Evolutionary conservation across 2,888 invertebrate species (phyloP).

Genomic region (Exocentrus adspersus): DNA sequence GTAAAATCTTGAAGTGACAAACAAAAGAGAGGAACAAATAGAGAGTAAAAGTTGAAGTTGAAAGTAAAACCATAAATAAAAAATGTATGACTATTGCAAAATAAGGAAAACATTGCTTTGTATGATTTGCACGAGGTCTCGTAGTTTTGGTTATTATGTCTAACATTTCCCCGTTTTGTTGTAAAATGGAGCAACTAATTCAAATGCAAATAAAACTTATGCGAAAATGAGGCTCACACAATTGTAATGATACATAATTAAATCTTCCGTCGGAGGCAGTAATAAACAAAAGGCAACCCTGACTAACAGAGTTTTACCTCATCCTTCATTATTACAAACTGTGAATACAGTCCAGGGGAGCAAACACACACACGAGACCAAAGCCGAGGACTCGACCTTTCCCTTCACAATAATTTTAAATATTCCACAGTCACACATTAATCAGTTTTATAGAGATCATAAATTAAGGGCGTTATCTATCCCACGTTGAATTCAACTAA

Average conservation of each 20-base stretch:
- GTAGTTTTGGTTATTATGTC: too few relatives aligned
- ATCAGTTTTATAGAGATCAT: constrained; percentile 19
- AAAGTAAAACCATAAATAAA: too few relatives aligned
- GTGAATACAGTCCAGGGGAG: background rate
- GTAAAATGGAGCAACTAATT: background rate
- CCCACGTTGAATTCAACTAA: constrained; percentile 14
- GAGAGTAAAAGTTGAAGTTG: too few relatives aligned
- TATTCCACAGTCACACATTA: constrained; percentile 22
- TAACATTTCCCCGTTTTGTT: background rate
- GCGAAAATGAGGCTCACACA: background rate
- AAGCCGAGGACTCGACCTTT: constrained; percentile 7
- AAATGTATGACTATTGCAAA: too few relatives aligned
- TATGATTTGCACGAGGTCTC: too few relatives aligned
- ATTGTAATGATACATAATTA: constrained; percentile 14
- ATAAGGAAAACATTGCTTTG: too few relatives aligned
- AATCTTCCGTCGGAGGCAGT: constrained; percentile 1
- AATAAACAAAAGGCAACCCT: constrained; percentile 20
- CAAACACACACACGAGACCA: background rate
- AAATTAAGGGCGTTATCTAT: constrained; percentile 21
- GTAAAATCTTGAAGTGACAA: too few relatives aligned
- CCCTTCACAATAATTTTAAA: constrained; percentile 25
- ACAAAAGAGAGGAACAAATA: too few relatives aligned
- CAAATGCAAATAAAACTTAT: constrained; percentile 4
- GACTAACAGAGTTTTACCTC: background rate
- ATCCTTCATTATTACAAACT: constrained; percentile 10